Evolutionary conservation across 2,113 vertebrate species (phyloP).

Genomic region (Bufo gargarizans): DNA sequence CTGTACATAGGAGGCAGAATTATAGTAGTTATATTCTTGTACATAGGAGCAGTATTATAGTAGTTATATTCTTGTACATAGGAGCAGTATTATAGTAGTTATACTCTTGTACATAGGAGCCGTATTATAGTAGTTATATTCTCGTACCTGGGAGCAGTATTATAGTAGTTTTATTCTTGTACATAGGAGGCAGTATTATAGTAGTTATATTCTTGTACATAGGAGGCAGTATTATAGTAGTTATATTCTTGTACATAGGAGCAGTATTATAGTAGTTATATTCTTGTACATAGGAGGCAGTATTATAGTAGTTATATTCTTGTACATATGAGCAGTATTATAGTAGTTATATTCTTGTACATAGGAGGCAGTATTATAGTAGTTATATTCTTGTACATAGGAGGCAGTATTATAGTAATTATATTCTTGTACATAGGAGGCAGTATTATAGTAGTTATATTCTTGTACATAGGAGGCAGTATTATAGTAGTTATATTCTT

Average conservation of each 20-base stretch:
- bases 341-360: no score
- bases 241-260: no score
- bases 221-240: not conserved
- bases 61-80: slow-evolving; percentile 1
- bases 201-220: not conserved
- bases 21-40: not conserved
- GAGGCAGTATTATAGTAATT: no score
- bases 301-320: no score
- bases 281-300: not conserved
- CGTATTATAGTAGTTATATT: not conserved
- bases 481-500: no score
- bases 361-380: no score
- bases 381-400: no score
- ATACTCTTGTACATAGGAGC: not conserved
- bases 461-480: not conserved
- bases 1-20: not conserved
- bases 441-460: slow-evolving; percentile 16
- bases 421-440: not conserved
- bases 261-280: not conserved
- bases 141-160: no score
- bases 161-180: not conserved
- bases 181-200: not conserved
- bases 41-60: not conserved
- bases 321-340: no score
- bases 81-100: not conserved